These are phyloP conservation scores for Sylvietta virens DNA, from an alignment of 2,113 vertebrate genomes.

Conservation along the genomic window DNA sequence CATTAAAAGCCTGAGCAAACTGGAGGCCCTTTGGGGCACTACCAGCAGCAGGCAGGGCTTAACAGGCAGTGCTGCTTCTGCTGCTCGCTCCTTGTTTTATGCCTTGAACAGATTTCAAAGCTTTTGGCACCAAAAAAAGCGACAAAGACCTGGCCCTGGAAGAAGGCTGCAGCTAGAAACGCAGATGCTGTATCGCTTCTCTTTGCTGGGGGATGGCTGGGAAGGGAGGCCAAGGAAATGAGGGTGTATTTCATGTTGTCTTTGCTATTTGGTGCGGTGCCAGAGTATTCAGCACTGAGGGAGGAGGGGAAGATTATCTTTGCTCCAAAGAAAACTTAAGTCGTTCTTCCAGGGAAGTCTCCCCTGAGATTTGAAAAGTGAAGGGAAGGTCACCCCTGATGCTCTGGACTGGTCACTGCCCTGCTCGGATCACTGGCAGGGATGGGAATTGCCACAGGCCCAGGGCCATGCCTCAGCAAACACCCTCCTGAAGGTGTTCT, in stretches of 20 bases:
- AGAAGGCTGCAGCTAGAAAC: neutral
- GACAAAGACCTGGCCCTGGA: neutral
- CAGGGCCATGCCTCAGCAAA: neutral
- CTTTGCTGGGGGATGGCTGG: neutral
- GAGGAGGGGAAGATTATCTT: neutral
- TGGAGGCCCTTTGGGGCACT: neutral
- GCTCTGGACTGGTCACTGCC: accelerated
- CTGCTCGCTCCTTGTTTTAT: neutral
- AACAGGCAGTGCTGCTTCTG: neutral
- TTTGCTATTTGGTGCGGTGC: neutral
- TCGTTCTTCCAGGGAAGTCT: neutral
- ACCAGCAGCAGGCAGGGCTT: neutral
- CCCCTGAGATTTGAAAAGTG: neutral
- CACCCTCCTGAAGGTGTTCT: neutral
- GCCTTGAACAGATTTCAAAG: neutral
- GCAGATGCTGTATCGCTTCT: neutral
- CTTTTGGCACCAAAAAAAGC: neutral
- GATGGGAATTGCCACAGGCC: neutral
- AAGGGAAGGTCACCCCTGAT: neutral
- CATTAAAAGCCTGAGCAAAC: neutral
- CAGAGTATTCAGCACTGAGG: neutral
- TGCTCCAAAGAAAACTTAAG: neutral
- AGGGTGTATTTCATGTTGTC: slow-evolving; percentile 30
- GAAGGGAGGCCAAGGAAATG: slow-evolving; percentile 14
- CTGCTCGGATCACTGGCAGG: neutral